phyloP scores from a whole-genome alignment of 1,140 invertebrate species.

The Drosophila lini region DNA sequence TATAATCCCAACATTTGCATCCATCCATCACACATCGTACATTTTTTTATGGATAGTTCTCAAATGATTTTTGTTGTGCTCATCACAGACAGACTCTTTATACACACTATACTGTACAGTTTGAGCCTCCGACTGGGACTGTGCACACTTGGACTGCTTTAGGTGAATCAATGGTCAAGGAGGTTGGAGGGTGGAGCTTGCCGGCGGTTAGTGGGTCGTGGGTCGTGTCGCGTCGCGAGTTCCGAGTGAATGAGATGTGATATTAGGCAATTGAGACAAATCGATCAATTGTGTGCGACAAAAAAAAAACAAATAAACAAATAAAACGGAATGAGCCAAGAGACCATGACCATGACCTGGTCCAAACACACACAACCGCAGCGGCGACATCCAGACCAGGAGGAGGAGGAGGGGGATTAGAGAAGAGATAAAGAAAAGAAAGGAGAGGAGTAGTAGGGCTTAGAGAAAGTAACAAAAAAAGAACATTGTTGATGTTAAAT shows the following conservation, averaged over 20 bases:
- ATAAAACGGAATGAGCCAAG: slow-evolving; percentile 24
- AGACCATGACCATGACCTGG: slow-evolving; percentile 14
- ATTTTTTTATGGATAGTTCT: slow-evolving; percentile 58
- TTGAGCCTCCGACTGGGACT: slow-evolving; percentile 45
- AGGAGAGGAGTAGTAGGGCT: slow-evolving; percentile 18
- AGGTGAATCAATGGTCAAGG: slow-evolving; percentile 31
- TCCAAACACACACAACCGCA: neutral
- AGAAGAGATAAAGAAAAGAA: slow-evolving; percentile 4
- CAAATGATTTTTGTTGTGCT: slow-evolving; percentile 60
- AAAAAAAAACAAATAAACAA: slow-evolving; percentile 52
- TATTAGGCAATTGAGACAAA: slow-evolving; percentile 58
- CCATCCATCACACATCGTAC: slow-evolving; percentile 11
- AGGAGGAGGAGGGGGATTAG: slow-evolving; percentile 6
- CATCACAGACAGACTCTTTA: slow-evolving; percentile 3
- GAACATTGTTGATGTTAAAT: slow-evolving; percentile 81
- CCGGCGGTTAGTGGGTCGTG: slow-evolving; percentile 10
- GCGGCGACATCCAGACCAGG: slow-evolving; percentile 5
- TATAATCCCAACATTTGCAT: slow-evolving; percentile 21
- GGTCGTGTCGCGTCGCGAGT: slow-evolving; percentile 10
- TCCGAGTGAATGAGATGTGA: slow-evolving; percentile 63
- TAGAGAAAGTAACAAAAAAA: slow-evolving; percentile 51
- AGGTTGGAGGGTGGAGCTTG: slow-evolving; percentile 4
- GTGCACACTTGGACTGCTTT: slow-evolving; percentile 48
- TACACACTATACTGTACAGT: slow-evolving; percentile 43
- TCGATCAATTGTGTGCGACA: slow-evolving; percentile 52